These are phyloP conservation scores for Pollenia labialis DNA, from an alignment of 2,888 invertebrate species.

Conservation along the genomic window DNA sequence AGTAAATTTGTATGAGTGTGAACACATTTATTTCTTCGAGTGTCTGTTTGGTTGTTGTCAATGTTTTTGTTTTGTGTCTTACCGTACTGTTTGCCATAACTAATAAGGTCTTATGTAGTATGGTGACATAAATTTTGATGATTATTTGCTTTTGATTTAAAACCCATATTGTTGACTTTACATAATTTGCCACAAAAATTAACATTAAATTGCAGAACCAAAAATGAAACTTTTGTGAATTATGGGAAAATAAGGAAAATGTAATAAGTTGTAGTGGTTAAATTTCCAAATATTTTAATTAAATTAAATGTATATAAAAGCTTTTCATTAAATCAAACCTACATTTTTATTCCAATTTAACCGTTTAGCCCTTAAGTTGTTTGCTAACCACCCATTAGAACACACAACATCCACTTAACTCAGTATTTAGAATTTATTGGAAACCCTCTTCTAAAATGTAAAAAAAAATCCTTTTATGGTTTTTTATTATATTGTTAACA, in stretches of 20 bases:
- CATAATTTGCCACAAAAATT: constrained; percentile 23
- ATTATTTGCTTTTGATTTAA: constrained; percentile 63
- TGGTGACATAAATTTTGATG: constrained; percentile 61
- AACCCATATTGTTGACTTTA: constrained; percentile 58
- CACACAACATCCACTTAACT: not conserved
- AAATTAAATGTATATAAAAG: too few species aligned
- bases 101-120: constrained; percentile 60
- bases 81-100: constrained; percentile 65
- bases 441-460: not conserved
- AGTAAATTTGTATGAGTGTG: constrained; percentile 6
- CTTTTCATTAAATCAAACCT: too few species aligned
- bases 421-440: constrained; percentile 2
- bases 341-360: too few species aligned
- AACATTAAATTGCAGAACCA: constrained; percentile 26
- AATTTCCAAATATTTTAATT: too few species aligned
- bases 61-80: constrained; percentile 67
- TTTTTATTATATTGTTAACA: constrained; percentile 39
- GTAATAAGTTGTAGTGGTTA: too few species aligned
- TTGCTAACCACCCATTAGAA: too few species aligned
- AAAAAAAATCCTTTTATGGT: constrained; percentile 14
- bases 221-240: not conserved
- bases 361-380: too few species aligned
- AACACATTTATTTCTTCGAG: constrained; percentile 37
- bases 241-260: not conserved
- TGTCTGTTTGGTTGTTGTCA: constrained; percentile 42